Base-by-base conservation (phyloP, 2,797 vertebrate genomes). In the Cynodonichthys magdalenae region DNA sequence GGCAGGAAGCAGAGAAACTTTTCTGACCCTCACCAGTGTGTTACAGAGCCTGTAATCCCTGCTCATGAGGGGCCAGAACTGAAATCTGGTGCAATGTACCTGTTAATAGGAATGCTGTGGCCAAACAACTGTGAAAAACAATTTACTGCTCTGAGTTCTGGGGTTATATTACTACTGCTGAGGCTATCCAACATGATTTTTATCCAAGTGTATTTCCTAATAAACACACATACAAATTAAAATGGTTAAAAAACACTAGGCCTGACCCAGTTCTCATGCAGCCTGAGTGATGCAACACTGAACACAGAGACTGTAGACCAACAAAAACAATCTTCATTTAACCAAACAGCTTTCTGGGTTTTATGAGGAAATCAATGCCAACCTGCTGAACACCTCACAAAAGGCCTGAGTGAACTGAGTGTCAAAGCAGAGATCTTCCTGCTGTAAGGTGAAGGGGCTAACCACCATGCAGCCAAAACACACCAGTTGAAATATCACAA, bases 251-350 rank as follows among this genome's bases (percentile, higher is more conserved):
- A 39, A 27, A 75, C 71, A 77, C 42, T 39, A 11, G 60, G 55
- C 68, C 58, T 83, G 83, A 85, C 85, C 88, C 64, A 87, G 52
- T 87, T 90, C 81, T 31, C 44, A 6, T 53, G 66, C 42, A 0
- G 46, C n/a, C 58, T 72, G 47, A 57, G 67, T 87, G 76, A 90
- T 29, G 42, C 69, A 86, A 82, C 8, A 11, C 45, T 20, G 18
- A 19, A 19, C 46, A 48, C 46, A 48, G 10, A 48, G 19, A 48
- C 46, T 48, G 19, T 20, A 19, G 46, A 9, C 46, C 19, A 48
- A 48, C 19, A 12, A 19, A 48, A 14, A 48, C 19, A 48, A 8
- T 18, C 64, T 56, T 3, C 4, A 3, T 12, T 39, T 4, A 12
- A 39, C 11, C 36, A 4, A 14, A 11, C 11, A 39, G 36, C 10